Conservation (phyloP, 2,113 vertebrate species). For the Astur gentilis region DNA sequence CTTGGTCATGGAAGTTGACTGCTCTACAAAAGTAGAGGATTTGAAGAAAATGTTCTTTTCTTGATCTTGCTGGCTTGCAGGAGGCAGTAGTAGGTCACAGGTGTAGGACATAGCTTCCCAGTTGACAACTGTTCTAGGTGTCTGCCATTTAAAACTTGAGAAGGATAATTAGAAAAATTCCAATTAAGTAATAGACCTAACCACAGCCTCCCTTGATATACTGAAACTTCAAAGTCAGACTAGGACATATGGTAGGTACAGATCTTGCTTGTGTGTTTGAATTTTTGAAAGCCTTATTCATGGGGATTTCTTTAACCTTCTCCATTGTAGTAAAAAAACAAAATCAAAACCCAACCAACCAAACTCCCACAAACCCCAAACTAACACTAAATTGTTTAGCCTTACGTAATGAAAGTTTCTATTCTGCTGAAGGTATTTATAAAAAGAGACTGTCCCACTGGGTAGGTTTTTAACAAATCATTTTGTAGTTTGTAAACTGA, state of each 20-base stretch:
- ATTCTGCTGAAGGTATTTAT: neutral
- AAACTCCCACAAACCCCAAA: neutral
- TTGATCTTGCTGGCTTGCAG: neutral
- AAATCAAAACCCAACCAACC: neutral
- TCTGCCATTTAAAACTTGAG: neutral
- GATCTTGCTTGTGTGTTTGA: neutral
- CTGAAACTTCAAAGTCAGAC: neutral
- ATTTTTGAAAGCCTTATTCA: neutral
- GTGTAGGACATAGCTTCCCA: neutral
- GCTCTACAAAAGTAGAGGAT: neutral
- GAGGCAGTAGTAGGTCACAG: neutral
- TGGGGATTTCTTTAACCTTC: neutral
- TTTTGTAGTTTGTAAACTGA: neutral
- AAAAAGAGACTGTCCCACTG: neutral
- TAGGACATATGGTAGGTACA: neutral
- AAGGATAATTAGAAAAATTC: neutral
- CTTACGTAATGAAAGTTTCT: neutral
- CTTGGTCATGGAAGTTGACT: neutral
- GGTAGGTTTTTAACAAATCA: neutral
- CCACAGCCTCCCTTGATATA: neutral
- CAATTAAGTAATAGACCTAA: neutral
- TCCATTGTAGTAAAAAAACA: neutral
- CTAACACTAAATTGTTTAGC: neutral
- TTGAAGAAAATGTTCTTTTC: neutral
- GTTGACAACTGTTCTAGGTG: neutral